phyloP scores from a whole-genome alignment of 1,140 invertebrate genomes.

The Proctacanthus coquilletti region DNA sequence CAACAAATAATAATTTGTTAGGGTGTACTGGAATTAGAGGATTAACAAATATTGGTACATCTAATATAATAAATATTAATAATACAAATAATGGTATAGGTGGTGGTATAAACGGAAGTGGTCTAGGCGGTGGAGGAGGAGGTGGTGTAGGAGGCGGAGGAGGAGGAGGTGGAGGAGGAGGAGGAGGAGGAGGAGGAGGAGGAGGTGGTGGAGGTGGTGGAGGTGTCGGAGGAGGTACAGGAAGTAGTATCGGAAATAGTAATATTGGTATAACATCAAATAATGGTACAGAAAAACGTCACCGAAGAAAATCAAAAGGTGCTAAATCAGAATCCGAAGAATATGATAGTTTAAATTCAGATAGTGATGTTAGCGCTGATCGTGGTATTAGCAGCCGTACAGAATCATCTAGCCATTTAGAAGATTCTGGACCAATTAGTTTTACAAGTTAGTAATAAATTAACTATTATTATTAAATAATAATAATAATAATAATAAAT shows the following conservation, averaged over 20 bases:
- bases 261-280: neutral
- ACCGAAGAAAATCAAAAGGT: constrained; percentile 14
- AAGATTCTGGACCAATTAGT: constrained; percentile 32
- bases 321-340: constrained; percentile 42
- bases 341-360: constrained; percentile 41
- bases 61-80: no score
- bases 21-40: no score
- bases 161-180: constrained; percentile 4
- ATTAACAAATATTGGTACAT: no score
- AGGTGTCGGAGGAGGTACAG: constrained; percentile 5
- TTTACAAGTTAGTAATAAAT: constrained; percentile 21
- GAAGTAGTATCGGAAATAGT: constrained; percentile 12
- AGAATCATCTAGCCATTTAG: constrained; percentile 36
- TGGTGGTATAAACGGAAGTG: no score
- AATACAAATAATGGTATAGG: no score
- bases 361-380: constrained; percentile 32
- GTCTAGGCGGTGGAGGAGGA: no score
- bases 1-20: constrained; percentile 29
- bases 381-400: constrained; percentile 1
- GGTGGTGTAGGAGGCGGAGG: no score
- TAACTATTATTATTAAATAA: neutral
- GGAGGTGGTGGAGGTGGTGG: constrained; percentile 8
- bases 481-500: constrained; percentile 5
- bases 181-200: constrained; percentile 5
- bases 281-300: constrained; percentile 12